These are phyloP conservation scores for Ophioninae sp. DNA, from an alignment of 2,888 invertebrate species.

Conservation along the genomic window DNA sequence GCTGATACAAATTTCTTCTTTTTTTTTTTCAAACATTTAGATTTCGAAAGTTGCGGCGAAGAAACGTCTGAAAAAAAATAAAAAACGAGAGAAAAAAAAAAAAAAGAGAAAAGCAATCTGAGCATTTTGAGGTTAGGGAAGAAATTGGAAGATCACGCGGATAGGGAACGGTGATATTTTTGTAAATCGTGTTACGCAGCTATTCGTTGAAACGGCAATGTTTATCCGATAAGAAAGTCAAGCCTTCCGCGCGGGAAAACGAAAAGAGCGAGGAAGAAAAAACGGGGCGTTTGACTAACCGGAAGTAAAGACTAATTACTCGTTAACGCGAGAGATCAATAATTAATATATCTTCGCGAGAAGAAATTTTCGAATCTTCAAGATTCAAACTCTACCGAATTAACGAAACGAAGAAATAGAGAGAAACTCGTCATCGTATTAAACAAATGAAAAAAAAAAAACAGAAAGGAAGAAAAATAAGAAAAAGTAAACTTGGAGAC, in stretches of 20 bases:
- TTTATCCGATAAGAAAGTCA: slow-evolving; percentile 40
- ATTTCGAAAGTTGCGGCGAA: slow-evolving; percentile 56
- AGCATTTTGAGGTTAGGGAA: slow-evolving; percentile 23
- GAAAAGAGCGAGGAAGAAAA: slow-evolving; percentile 9
- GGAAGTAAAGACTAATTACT: slow-evolving; percentile 15
- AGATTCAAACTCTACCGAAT: slow-evolving; percentile 32
- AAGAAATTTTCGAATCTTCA: slow-evolving; percentile 9
- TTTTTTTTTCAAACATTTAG: slow-evolving; percentile 35
- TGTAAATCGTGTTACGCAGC: slow-evolving; percentile 71
- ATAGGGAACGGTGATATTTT: slow-evolving; percentile 68
- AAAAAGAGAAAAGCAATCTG: slow-evolving; percentile 14
- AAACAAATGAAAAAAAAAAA: slow-evolving; percentile 6
- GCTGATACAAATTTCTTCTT: slow-evolving; percentile 14
- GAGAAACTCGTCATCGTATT: slow-evolving; percentile 22
- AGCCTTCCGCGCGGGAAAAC: slow-evolving; percentile 24
- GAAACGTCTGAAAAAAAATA: slow-evolving; percentile 23
- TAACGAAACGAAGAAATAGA: slow-evolving; percentile 12
- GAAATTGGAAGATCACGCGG: slow-evolving; percentile 30
- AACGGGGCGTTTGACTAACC: neutral
- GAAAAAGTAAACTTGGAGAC: slow-evolving; percentile 4
- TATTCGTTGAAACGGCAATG: slow-evolving; percentile 60
- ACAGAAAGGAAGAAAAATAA: no score
- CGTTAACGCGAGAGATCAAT: slow-evolving; percentile 7
- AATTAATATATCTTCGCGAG: neutral
- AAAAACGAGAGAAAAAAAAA: slow-evolving; percentile 1